Conservation (phyloP, 1,140 invertebrate genomes). For the Macrotrachela quadricornifera region DNA sequence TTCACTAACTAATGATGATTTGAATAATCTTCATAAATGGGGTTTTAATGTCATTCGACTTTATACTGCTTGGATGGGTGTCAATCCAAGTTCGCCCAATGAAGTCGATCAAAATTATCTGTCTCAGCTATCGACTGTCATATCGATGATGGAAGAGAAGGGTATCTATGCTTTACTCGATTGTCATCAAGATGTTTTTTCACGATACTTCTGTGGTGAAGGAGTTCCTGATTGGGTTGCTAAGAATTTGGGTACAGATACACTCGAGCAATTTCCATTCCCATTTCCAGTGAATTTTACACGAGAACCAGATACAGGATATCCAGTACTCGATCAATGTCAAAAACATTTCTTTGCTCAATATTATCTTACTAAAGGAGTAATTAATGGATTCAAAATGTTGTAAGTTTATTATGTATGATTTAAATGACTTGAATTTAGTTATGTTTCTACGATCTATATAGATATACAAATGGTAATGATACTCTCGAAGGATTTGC, state of each 20-base stretch:
- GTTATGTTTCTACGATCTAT: no score
- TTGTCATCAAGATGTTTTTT: slow-evolving; percentile 7
- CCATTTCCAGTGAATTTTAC: no score
- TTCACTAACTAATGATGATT: slow-evolving; percentile 9
- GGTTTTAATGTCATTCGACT: slow-evolving; percentile 6
- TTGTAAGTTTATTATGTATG: no score
- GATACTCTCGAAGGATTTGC: slow-evolving; percentile 8
- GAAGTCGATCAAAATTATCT: not conserved
- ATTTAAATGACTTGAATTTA: no score
- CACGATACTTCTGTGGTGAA: slow-evolving; percentile 3
- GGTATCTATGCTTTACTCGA: slow-evolving; percentile 5
- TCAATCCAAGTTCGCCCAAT: not conserved
- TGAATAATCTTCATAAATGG: slow-evolving; percentile 6
- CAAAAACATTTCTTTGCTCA: no score
- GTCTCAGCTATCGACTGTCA: not conserved
- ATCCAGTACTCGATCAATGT: no score
- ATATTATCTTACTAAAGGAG: no score
- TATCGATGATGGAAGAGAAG: not conserved
- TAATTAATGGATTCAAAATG: no score
- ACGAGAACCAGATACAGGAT: no score
- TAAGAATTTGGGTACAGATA: slow-evolving; percentile 9
- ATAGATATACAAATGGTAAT: slow-evolving; percentile 13
- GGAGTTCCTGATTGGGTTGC: slow-evolving; percentile 12
- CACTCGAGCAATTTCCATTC: no score
- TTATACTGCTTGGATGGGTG: not conserved